These are phyloP conservation scores for Pogonocichla stellata DNA, from an alignment of 2,113 vertebrate genomes.

Conservation along the genomic window DNA sequence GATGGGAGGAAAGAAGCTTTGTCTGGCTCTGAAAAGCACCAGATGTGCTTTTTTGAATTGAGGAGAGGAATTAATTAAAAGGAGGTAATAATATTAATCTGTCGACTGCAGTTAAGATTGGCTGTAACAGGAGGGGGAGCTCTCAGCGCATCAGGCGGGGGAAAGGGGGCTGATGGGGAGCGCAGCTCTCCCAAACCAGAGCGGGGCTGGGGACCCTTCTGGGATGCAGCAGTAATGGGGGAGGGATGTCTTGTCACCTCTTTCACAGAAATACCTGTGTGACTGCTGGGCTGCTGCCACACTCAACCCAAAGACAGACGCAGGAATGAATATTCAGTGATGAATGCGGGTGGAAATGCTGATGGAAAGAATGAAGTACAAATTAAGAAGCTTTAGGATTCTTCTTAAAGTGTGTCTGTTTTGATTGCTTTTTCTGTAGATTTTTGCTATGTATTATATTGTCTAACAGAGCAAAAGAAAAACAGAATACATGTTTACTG, in stretches of 20 bases:
- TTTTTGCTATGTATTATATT: conserved; percentile 74
- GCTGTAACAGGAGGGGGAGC: conserved; percentile 65
- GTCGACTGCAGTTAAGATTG: conserved; percentile 5
- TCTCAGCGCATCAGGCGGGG: conserved; percentile 57
- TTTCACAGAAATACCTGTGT: conserved; percentile 42
- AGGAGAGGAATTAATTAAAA: conserved; percentile 64
- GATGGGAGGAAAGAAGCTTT: conserved; percentile 59
- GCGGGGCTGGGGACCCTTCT: not conserved
- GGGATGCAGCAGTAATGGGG: not conserved
- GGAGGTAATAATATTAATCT: conserved; percentile 62
- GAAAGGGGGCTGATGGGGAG: conserved; percentile 18
- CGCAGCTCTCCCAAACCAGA: conserved; percentile 44
- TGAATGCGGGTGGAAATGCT: conserved; percentile 43
- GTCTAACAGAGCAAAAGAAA: conserved; percentile 77
- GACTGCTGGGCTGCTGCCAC: not conserved
- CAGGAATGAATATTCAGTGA: conserved; percentile 71
- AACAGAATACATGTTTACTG: conserved; percentile 77
- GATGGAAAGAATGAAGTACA: conserved; percentile 33
- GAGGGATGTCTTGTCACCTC: not conserved
- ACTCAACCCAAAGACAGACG: conserved; percentile 44
- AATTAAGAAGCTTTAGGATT: conserved; percentile 52
- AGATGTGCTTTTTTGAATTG: conserved; percentile 61
- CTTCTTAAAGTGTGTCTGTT: conserved; percentile 68
- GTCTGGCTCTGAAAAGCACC: conserved; percentile 61
- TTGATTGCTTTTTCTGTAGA: conserved; percentile 74